phyloP scores from a whole-genome alignment of 1,140 invertebrate genomes.

The Idris sp. region DNA sequence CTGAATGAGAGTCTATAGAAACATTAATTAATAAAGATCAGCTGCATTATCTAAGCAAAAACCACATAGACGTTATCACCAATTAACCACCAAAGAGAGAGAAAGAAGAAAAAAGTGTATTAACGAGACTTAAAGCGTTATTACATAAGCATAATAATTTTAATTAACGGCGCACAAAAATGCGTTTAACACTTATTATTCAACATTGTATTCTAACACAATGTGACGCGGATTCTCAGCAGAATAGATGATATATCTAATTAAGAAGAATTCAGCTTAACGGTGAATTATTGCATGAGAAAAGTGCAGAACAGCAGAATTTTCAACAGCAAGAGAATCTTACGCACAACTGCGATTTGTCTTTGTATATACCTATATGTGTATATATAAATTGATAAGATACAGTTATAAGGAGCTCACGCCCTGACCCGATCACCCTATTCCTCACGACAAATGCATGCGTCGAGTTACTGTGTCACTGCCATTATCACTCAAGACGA shows the following conservation, averaged over 20 bases:
- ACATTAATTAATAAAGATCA: no score
- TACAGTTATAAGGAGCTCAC: slow-evolving; percentile 38
- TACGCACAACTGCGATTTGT: no score
- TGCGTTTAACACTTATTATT: slow-evolving; percentile 53
- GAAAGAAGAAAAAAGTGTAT: no score
- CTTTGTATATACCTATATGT: no score
- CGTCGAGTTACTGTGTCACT: slow-evolving; percentile 65
- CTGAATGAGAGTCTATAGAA: no score
- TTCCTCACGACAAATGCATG: slow-evolving; percentile 48
- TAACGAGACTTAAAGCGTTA: neutral
- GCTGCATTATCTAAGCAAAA: no score
- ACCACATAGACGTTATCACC: no score
- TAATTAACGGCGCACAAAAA: slow-evolving; percentile 45
- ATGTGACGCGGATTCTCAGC: slow-evolving; percentile 27
- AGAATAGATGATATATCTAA: slow-evolving; percentile 29
- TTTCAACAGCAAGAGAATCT: no score
- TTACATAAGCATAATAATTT: slow-evolving; percentile 38
- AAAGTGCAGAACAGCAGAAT: no score
- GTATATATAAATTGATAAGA: slow-evolving; percentile 58
- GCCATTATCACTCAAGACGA: slow-evolving; percentile 63
- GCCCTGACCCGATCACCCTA: slow-evolving; percentile 64
- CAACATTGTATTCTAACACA: slow-evolving; percentile 38
- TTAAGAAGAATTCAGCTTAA: slow-evolving; percentile 51
- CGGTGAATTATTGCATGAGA: slow-evolving; percentile 48
- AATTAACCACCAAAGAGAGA: no score